Conservation (phyloP, 1,140 invertebrate species). For the Dinoponera quadriceps region DNA sequence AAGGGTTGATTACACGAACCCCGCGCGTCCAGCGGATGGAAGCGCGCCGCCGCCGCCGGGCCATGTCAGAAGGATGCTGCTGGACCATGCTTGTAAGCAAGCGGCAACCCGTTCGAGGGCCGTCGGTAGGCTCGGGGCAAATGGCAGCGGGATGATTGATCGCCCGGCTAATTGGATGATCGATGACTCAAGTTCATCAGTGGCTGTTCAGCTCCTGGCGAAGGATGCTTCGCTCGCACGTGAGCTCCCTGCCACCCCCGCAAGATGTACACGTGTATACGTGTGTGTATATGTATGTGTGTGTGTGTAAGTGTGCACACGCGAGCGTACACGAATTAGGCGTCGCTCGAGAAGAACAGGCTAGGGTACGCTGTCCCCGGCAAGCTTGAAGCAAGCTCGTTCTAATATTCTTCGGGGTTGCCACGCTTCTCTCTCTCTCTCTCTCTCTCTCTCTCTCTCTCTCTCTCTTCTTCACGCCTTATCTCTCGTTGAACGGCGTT, state of each 20-base stretch:
- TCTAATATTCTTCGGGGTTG: conserved; percentile 60
- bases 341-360: conserved; percentile 27
- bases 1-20: conserved; percentile 85
- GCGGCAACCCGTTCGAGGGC: conserved; percentile 66
- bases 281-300: background rate
- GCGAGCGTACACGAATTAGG: conserved; percentile 10
- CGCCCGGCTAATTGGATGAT: conserved; percentile 84
- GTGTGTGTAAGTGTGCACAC: conserved; percentile 5
- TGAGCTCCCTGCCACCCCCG: conserved; percentile 48
- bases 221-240: conserved; percentile 73
- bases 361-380: conserved; percentile 42
- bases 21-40: conserved; percentile 82
- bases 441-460: background rate
- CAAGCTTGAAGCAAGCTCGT: conserved; percentile 46
- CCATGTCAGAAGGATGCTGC: conserved; percentile 79
- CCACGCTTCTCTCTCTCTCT: background rate
- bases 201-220: conserved; percentile 73
- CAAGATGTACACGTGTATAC: conserved; percentile 25
- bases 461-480: conserved; percentile 8
- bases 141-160: conserved; percentile 84
- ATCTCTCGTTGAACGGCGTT: conserved; percentile 39
- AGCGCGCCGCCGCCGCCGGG: conserved; percentile 67
- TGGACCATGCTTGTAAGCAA: conserved; percentile 78
- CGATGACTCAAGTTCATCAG: conserved; percentile 84
- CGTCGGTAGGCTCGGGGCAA: conserved; percentile 76